Base-by-base conservation (phyloP, 1,140 invertebrate species). In the Drosophila obscura region DNA sequence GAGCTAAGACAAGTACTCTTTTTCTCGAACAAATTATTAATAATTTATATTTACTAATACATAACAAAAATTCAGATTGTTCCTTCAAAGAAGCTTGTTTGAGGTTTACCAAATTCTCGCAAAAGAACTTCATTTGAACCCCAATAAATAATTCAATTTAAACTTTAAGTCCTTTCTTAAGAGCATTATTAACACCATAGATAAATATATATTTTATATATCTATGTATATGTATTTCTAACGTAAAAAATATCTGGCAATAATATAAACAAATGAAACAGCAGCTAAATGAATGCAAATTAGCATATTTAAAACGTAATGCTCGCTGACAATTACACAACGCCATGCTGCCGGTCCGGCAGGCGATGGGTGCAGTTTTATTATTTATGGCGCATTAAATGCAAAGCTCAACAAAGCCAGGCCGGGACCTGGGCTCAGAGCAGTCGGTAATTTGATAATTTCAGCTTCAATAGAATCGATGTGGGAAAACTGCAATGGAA, bases 281-380 rank as follows among this genome's bases (percentile, higher is more conserved):
- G 73, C 74, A 77, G 73, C 48, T 59, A 62, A 75, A 89, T 83
- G 57, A 77, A 83, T 83, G 73, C 39, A 83, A 80, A 87, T 83
- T 77, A 83, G 73, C 83, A 87, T 88, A 87, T 87, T 87, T 87
- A 67, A 83, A 80, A 80, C 72, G 83, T 89, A 80, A 87, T 87
- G 62, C 80, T 58, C 49, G 79, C 61, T 79, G 76, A 88, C 81
- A 87, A 80, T 77, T 76, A 60, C 62, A 78, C 67, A 87, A 77
- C 67, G 48, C 48, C 22, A 8, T 28, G 11, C 22, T 35, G 52
- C 26, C 24, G 9, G 15, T 57, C 15, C 11, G 1, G 52, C 11
- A 3, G 46, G 50, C 22, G 45, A 28, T 26, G 48, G 48, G 22
- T 68, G 65, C 52, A 58, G 49, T 83, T 75, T 89, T 83, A 87